These are phyloP conservation scores for Stercorarius parasiticus DNA, from an alignment of 2,113 vertebrate genomes.

Conservation along the genomic window DNA sequence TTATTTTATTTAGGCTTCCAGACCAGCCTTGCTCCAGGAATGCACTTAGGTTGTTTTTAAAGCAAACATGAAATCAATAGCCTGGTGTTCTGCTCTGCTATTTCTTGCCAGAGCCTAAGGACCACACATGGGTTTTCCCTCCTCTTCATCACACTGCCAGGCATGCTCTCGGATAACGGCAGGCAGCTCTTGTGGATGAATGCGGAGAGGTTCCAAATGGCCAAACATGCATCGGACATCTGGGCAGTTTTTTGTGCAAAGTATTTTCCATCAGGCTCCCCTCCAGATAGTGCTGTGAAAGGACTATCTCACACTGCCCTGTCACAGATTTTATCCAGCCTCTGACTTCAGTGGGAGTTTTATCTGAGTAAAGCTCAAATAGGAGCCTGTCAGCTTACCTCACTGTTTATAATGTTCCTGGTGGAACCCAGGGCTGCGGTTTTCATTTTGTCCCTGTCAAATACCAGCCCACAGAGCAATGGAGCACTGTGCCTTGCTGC, in stretches of 20 bases:
- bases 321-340: not conserved
- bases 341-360: conserved; percentile 5
- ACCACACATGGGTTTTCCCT: conserved; percentile 42
- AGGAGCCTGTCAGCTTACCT: not conserved
- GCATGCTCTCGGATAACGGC: not conserved
- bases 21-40: conserved; percentile 62
- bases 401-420: not conserved
- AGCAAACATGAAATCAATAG: conserved; percentile 62
- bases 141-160: conserved; percentile 18
- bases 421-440: not conserved
- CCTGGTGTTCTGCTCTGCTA: conserved; percentile 44
- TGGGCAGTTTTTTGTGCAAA: conserved; percentile 41
- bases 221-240: not conserved
- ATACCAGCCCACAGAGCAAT: not conserved
- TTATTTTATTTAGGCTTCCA: conserved; percentile 71
- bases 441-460: not conserved
- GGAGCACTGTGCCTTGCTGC: not conserved
- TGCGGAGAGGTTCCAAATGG: conserved; percentile 20
- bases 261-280: conserved; percentile 42
- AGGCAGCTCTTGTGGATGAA: not conserved
- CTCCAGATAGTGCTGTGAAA: conserved; percentile 34
- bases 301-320: not conserved
- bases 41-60: conserved; percentile 70
- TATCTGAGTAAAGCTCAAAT: not conserved
- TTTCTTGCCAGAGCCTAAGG: conserved; percentile 59